Evolutionary conservation across 2,888 invertebrate genomes (phyloP), one percentile per base, ranked within the genome.

Genomic region (Drosophila nr. perissopoda): DNA sequence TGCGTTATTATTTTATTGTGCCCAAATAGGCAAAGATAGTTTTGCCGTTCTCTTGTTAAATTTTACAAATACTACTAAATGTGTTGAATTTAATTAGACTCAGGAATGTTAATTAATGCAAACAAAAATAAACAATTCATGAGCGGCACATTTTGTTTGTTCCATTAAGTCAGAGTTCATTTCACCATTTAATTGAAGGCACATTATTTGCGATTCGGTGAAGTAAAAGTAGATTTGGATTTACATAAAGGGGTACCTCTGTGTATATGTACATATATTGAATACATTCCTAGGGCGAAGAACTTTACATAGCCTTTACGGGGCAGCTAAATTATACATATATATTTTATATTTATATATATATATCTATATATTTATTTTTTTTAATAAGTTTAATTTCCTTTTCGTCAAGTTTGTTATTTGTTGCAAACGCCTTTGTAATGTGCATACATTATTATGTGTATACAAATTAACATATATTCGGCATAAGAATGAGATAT

Each of bases 21-120:
- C 48, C 36, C 54, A n/a, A 75, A 67, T 79, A 27, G 59, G 62
- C 53, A 57, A 49, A 54, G 33, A 65, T 8, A 46, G 27, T 53
- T 71, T 64, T 58, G 1, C 11, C 57, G n/a, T 7, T 18, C 31
- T 33, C 38, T 18, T 18, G 29, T 53, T 16, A 40, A 34, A 56
- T 48, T 40, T 31, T 11, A 18, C 27, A 34, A 10, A 53, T 58
- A 5, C 8, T n/a, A 18, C 29, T 25, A 25, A 49, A 16, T 27
- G 40, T 46, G 8, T 18, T 54, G 25, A 29, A 52, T 49, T 57
- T 52, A 57, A 61, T 67, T 40, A 54, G 16, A 25, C 25, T 40
- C 33, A 18, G 31, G 31, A 29, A 38, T 52, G 31, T 31, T 25
- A 11, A 36, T 36, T 36, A 25, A 58, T 25, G 33, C 29, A 21